These are phyloP conservation scores for Oceanites oceanicus DNA, from an alignment of 2,113 vertebrate species.

Conservation along the genomic window DNA sequence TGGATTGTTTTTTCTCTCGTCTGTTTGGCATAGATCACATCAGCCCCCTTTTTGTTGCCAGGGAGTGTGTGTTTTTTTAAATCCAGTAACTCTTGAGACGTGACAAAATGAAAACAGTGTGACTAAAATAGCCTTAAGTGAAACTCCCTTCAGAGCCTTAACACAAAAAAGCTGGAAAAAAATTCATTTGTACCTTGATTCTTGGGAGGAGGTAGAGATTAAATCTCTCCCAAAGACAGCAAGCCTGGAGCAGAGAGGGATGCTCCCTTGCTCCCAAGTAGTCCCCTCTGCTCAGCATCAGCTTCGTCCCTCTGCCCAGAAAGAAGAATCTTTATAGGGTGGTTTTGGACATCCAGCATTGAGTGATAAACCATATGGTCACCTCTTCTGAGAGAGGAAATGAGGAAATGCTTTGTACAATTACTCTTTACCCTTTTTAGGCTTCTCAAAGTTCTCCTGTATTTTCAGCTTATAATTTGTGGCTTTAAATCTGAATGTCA, in stretches of 20 bases:
- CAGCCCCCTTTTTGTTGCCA: background rate
- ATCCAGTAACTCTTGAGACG: background rate
- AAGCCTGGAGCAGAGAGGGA: background rate
- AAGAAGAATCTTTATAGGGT: background rate
- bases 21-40: background rate
- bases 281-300: background rate
- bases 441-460: background rate
- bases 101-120: background rate
- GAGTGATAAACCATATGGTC: background rate
- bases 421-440: background rate
- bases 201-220: background rate
- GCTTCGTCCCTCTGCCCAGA: background rate
- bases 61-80: background rate
- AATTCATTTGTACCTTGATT: background rate
- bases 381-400: background rate
- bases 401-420: background rate
- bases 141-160: background rate
- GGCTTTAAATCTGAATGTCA: background rate
- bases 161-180: background rate
- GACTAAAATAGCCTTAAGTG: background rate
- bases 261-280: background rate
- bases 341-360: background rate
- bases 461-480: background rate
- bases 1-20: background rate
- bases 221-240: background rate